Evolutionary conservation across 2,888 invertebrate genomes (phyloP), one percentile per base, ranked within the genome.

Genomic region (Abrostola tripartita): DNA sequence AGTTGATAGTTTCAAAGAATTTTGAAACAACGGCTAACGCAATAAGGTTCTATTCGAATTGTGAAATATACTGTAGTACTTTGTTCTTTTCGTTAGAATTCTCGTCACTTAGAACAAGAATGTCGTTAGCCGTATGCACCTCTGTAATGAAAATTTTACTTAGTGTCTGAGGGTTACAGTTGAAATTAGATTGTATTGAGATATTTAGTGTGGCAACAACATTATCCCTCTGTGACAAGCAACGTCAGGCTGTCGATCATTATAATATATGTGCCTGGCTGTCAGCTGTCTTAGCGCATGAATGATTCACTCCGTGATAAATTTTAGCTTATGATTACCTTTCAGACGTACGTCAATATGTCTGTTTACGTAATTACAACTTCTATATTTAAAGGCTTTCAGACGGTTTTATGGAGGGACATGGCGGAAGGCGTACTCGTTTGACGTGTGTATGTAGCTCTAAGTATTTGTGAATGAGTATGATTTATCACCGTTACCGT

Each of bases 281-380:
- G 94, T 94, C 94, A 93, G 92, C 93, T 93, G 94, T 93, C 94
- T 91, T 86, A 88, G 88, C 90, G 90, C 92, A 92, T 93, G 94
- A 94, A 92, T 93, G 94, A 94, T 94, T 94, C 94, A 94, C 93
- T 93, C 88, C 88, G 89, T 92, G 93, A 94, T 94, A 94, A 94
- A 94, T 94, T 93, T 90, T 89, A 93, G 93, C 93, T 94, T 93
- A 93, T 94, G 94, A 94, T 94, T 94, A 94, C 93, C 93, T 94
- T 93, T 93, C 93, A 93, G 91, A 90, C 91, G 84, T 88, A 88
- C 88, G 92, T 93, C 94, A 92, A 92, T 92, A 88, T 90, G 93
- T 93, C 92, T 91, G 92, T 92, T 92, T 92, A 90, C 90, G 92
- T 93, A 92, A 93, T 93, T 92, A 92, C 89, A 82, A 85, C 81